Conservation (phyloP, 2,888 invertebrate genomes). For the Rotaria socialis region DNA sequence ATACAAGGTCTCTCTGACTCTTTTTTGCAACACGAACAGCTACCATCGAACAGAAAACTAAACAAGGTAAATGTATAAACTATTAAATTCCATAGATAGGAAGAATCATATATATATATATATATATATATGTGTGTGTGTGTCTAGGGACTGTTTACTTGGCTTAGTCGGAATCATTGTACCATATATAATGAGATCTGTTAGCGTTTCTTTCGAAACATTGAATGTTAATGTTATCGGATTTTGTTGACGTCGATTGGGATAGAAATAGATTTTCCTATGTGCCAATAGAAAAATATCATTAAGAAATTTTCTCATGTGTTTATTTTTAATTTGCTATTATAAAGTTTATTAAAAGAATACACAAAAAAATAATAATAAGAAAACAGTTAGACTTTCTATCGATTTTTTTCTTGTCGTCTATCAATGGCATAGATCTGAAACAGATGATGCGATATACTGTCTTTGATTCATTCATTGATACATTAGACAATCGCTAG, state of each 20-base stretch:
- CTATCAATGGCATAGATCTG: neutral
- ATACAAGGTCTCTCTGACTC: neutral
- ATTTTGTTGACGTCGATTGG: neutral
- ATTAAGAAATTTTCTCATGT: neutral
- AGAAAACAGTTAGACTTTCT: neutral
- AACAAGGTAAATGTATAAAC: neutral
- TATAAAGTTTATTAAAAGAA: neutral
- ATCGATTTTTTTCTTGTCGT: neutral
- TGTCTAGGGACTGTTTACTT: neutral
- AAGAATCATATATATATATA: no score
- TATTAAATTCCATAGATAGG: no score
- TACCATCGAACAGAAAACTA: neutral
- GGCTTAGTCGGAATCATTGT: neutral
- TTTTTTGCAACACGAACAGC: neutral
- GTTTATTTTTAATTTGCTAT: neutral
- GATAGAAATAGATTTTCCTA: neutral
- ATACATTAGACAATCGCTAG: neutral
- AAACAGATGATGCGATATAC: neutral
- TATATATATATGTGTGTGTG: no score
- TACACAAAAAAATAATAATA: neutral
- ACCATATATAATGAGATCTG: neutral
- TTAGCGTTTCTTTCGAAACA: no score
- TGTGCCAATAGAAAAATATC: neutral
- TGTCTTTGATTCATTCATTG: neutral
- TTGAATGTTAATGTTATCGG: neutral